These are phyloP conservation scores for Luscinia megarhynchos DNA, from an alignment of 2,797 vertebrate genomes.

Conservation along the genomic window DNA sequence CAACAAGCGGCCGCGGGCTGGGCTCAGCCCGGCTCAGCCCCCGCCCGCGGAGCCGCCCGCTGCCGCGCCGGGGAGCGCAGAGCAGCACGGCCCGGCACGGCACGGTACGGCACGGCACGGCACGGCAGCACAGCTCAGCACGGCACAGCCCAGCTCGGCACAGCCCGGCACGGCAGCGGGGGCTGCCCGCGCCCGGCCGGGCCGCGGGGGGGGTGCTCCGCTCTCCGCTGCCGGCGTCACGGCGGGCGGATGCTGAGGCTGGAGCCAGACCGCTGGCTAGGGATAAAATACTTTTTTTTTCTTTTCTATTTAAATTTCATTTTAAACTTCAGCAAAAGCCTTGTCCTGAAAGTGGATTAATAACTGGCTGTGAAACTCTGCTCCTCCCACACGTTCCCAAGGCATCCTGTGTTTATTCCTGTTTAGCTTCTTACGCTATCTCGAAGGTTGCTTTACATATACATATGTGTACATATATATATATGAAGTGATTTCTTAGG, in stretches of 20 bases:
- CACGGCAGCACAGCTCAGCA: no score
- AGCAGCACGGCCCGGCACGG: no score
- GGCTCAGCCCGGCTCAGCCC: background rate
- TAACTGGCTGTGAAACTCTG: background rate
- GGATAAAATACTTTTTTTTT: accelerated
- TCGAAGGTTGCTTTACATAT: background rate
- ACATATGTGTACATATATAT: no score
- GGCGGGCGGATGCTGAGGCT: background rate
- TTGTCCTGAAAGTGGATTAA: slow-evolving; percentile 1
- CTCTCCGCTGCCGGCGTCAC: background rate
- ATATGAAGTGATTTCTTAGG: background rate
- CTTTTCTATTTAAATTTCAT: background rate
- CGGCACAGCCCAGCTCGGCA: no score
- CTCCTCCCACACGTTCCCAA: background rate
- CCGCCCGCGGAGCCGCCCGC: background rate
- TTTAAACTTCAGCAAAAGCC: slow-evolving; percentile 31
- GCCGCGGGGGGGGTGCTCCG: background rate
- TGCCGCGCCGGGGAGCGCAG: no score
- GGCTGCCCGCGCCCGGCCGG: background rate
- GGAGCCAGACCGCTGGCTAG: background rate
- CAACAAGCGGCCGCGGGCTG: background rate
- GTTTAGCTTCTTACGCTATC: background rate
- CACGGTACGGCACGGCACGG: no score
- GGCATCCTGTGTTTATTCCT: background rate
- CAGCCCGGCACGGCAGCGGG: background rate